Percentiles rank a stretch among this genome's conserved stretches.
These are phyloP conservation scores for Drosophila erecta DNA, from an alignment of 1,140 invertebrate genomes.

Conservation along the genomic window DNA sequence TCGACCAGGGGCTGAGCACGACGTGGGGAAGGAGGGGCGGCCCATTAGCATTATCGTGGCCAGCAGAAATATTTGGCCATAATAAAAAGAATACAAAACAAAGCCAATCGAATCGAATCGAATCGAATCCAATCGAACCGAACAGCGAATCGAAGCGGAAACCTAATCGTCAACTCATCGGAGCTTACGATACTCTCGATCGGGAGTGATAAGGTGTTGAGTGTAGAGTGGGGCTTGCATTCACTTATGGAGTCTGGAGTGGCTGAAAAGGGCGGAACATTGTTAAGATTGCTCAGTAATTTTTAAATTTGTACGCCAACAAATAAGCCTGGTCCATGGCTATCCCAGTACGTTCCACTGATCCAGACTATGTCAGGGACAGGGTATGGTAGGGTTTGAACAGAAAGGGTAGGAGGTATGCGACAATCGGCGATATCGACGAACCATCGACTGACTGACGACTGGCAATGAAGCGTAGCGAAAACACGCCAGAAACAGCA, in stretches of 20 bases:
- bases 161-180: conserved; percentile 29
- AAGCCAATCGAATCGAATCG: conserved; percentile 30
- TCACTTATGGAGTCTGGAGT: no score
- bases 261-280: no score
- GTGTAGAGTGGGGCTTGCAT: no score
- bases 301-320: no score
- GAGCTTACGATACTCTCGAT: conserved; percentile 30
- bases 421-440: conserved; percentile 44
- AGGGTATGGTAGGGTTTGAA: not conserved
- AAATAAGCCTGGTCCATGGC: no score
- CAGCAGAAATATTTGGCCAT: conserved; percentile 75
- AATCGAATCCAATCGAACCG: no score
- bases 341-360: not conserved
- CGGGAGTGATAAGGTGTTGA: conserved; percentile 15
- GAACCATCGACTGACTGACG: conserved; percentile 20
- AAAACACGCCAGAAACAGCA: conserved; percentile 49
- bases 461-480: conserved; percentile 72
- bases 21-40: conserved; percentile 12
- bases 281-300: not conserved
- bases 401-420: conserved; percentile 51
- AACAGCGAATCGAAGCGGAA: conserved; percentile 41
- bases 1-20: conserved; percentile 28
- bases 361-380: not conserved
- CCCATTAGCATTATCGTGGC: conserved; percentile 74
- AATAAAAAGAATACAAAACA: conserved; percentile 68